These are phyloP conservation scores for Myrmophylax atrothorax DNA, from an alignment of 2,113 vertebrate genomes.

Conservation along the genomic window DNA sequence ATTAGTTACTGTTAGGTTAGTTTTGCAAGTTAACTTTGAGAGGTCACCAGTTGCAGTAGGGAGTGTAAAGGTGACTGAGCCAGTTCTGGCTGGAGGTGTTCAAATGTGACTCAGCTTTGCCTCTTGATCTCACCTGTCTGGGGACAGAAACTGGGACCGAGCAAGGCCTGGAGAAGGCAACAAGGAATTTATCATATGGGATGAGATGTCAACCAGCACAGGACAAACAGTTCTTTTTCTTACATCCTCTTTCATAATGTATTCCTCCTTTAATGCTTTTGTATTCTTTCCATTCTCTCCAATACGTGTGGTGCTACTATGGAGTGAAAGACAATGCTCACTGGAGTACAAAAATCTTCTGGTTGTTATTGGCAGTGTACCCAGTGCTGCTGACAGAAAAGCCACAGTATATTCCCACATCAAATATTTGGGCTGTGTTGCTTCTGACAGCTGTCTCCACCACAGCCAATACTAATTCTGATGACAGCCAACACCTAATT, in stretches of 20 bases:
- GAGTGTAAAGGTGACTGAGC: neutral
- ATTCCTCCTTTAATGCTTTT: neutral
- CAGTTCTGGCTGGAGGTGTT: neutral
- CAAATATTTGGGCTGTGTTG: neutral
- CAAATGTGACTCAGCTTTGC: rapidly evolving
- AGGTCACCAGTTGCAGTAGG: neutral
- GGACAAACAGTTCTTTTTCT: neutral
- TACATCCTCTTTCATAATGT: neutral
- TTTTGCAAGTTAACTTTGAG: neutral
- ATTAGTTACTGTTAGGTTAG: neutral
- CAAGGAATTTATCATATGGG: neutral
- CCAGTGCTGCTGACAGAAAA: neutral
- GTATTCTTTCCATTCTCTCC: neutral
- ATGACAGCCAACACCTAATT: neutral
- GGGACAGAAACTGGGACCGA: neutral
- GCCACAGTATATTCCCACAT: neutral
- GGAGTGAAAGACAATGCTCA: neutral
- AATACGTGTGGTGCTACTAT: neutral
- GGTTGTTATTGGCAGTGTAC: neutral
- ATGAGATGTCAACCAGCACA: neutral
- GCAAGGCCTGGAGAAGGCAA: neutral
- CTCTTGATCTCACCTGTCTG: neutral
- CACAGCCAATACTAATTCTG: neutral
- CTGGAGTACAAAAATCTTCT: neutral
- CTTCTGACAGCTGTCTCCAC: conserved; percentile 25